phyloP scores from a whole-genome alignment of 1,140 invertebrate genomes.

The Cotesia typhae region DNA sequence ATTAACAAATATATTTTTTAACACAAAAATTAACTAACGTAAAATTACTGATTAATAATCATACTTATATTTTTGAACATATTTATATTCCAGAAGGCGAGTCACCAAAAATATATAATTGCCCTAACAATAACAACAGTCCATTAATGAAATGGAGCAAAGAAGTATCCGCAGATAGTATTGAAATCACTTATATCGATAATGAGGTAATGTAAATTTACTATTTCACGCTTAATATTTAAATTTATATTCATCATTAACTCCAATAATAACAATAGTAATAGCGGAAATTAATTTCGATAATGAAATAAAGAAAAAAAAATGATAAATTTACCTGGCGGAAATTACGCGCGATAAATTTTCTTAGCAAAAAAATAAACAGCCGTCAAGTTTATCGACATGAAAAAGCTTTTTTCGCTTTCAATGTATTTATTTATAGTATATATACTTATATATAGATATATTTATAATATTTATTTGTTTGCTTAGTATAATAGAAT shows the following conservation, averaged over 20 bases:
- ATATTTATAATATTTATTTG: too few relatives aligned
- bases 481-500: too few relatives aligned
- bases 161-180: constrained; percentile 70
- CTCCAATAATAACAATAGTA: too few relatives aligned
- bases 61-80: too few relatives aligned
- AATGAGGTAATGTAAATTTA: constrained; percentile 61
- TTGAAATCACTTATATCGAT: constrained; percentile 65
- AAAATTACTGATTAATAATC: too few relatives aligned
- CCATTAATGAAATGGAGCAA: constrained; percentile 68
- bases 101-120: constrained; percentile 60
- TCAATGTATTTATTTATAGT: too few relatives aligned
- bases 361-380: neutral
- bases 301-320: neutral
- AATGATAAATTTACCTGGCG: neutral
- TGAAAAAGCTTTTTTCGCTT: too few relatives aligned
- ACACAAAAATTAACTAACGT: too few relatives aligned
- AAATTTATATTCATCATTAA: neutral
- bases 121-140: constrained; percentile 58
- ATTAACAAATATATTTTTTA: too few relatives aligned
- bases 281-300: constrained; percentile 15
- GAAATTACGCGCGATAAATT: too few relatives aligned
- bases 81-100: constrained; percentile 56
- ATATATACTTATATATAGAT: too few relatives aligned
- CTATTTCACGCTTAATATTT: neutral
- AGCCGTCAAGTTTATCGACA: too few relatives aligned